These are phyloP conservation scores for Stegastes partitus DNA, from an alignment of 2,113 vertebrate genomes.

Conservation along the genomic window DNA sequence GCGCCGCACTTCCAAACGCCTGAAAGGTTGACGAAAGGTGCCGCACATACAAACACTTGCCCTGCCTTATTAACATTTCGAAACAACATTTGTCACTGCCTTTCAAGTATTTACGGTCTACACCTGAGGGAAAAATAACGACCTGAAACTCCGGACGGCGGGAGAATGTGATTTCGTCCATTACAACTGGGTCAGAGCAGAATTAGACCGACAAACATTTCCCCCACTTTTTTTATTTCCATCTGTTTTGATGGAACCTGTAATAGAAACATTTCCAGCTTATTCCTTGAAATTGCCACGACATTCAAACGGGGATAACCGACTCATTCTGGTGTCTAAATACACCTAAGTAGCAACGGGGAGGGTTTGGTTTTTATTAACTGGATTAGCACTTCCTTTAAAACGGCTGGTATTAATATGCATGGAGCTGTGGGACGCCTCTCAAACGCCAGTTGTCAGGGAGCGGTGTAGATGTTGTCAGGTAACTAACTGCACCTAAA, in stretches of 20 bases:
- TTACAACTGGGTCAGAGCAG: slow-evolving; percentile 20
- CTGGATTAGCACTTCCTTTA: slow-evolving; percentile 79
- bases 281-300: slow-evolving; percentile 59
- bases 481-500: slow-evolving; percentile 13
- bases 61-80: neutral
- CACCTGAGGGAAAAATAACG: neutral
- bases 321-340: slow-evolving; percentile 81
- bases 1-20: neutral
- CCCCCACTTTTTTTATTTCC: neutral
- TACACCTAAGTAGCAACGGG: slow-evolving; percentile 79
- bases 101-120: slow-evolving; percentile 1
- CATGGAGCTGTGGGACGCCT: slow-evolving; percentile 69
- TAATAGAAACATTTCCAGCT: slow-evolving; percentile 77
- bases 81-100: neutral
- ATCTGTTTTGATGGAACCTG: slow-evolving; percentile 58
- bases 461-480: slow-evolving; percentile 41
- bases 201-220: slow-evolving; percentile 37
- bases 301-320: slow-evolving; percentile 84
- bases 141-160: slow-evolving; percentile 4
- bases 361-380: slow-evolving; percentile 85
- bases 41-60: neutral
- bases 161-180: neutral
- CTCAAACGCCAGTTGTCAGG: slow-evolving; percentile 74
- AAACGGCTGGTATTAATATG: slow-evolving; percentile 83
- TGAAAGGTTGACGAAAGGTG: neutral